Evolutionary conservation across 35 echinoderm and acorn worm species (phyloP).

Genomic region (Apostichopus japonicus): DNA sequence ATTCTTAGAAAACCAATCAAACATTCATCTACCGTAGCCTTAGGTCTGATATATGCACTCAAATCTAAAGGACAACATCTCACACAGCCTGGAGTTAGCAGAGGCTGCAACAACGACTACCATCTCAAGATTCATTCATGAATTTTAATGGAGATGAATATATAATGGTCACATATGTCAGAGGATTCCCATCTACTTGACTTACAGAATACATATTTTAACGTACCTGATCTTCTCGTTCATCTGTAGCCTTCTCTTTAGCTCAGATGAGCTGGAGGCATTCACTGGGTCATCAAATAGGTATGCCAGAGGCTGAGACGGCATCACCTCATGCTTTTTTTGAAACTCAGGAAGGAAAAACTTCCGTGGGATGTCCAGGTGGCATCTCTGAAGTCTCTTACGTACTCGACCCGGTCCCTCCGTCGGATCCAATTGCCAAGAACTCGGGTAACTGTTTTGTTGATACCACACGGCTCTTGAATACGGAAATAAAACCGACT

Average conservation of each 20-base stretch:
- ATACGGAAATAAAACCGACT: background rate
- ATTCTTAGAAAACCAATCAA: no score
- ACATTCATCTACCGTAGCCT: no score
- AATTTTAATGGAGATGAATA: no score
- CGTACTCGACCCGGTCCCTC: slow-evolving; percentile 87
- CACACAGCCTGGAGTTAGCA: background rate
- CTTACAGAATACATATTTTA: no score
- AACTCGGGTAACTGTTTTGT: slow-evolving; percentile 66
- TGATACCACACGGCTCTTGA: slow-evolving; percentile 91
- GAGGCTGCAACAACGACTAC: background rate
- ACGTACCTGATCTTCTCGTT: slow-evolving; percentile 93
- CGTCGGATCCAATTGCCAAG: slow-evolving; percentile 93
- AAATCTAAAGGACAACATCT: no score
- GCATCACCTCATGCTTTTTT: slow-evolving; percentile 1
- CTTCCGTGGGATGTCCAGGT: slow-evolving; percentile 71
- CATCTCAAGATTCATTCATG: no score
- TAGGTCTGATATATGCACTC: no score
- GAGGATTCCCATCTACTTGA: no score
- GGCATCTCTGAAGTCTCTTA: slow-evolving; percentile 81
- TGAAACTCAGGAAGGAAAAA: slow-evolving; percentile 68
- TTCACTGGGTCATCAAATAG: slow-evolving; percentile 74
- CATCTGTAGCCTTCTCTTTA: slow-evolving; percentile 88
- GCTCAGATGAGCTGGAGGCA: slow-evolving; percentile 75
- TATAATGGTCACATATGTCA: no score
- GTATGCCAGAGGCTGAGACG: slow-evolving; percentile 63